These are phyloP conservation scores for Pseudochaenichthys georgianus DNA, from an alignment of 2,797 vertebrate species.

Conservation along the genomic window DNA sequence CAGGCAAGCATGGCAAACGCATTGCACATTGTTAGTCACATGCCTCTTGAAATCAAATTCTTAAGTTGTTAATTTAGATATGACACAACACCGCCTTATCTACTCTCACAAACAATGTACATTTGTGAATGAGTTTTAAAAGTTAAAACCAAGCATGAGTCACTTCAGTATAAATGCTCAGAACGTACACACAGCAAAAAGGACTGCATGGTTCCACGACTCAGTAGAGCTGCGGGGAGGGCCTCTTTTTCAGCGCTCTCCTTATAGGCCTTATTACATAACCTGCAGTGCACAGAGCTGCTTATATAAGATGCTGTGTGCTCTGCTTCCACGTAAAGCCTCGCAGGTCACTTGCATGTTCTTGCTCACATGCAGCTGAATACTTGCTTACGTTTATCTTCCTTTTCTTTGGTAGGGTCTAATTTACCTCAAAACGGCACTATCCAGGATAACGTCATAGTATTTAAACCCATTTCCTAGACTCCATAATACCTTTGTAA, in stretches of 20 bases:
- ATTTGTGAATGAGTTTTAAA: not conserved
- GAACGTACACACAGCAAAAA: constrained; percentile 5
- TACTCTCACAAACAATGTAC: not conserved
- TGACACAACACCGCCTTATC: not conserved
- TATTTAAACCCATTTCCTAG: constrained; percentile 15
- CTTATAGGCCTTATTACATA: constrained; percentile 71
- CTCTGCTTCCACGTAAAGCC: constrained; percentile 60
- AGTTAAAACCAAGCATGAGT: not conserved
- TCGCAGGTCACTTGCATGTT: constrained; percentile 32
- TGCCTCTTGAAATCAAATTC: not conserved
- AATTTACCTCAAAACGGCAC: not conserved
- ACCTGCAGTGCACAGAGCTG: constrained; percentile 55
- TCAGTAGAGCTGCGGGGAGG: constrained; percentile 21
- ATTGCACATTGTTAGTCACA: not conserved
- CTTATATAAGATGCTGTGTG: constrained; percentile 78
- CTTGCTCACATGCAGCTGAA: constrained; percentile 32
- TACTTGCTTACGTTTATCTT: constrained; percentile 18
- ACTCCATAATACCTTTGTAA: not conserved
- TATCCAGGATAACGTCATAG: constrained; percentile 1
- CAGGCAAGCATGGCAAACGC: not conserved
- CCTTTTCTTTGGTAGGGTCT: not conserved
- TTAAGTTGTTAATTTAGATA: not conserved
- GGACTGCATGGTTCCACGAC: not conserved
- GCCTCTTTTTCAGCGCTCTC: constrained; percentile 31
- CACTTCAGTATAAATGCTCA: not conserved